Conservation (phyloP, 2,888 invertebrate genomes). For the Drosophila testacea region DNA sequence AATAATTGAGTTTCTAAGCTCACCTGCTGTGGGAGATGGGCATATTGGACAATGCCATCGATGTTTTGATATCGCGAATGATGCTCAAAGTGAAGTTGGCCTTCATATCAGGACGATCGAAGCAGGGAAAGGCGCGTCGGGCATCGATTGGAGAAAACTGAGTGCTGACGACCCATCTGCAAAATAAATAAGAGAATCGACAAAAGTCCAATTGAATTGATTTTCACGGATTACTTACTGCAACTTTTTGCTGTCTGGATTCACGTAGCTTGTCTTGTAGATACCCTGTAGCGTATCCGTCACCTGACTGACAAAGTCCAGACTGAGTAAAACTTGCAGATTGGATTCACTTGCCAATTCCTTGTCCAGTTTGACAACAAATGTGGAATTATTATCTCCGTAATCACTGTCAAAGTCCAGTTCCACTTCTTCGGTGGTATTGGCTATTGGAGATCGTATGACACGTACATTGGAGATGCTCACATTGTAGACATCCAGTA, state of each 20-base stretch:
- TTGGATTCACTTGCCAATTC: constrained; percentile 58
- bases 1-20: constrained; percentile 24
- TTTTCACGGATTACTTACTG: constrained; percentile 82
- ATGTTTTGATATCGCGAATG: constrained; percentile 86
- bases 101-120: constrained; percentile 94
- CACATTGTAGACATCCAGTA: constrained; percentile 84
- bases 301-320: constrained; percentile 86
- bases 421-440: constrained; percentile 72
- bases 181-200: neutral
- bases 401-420: constrained; percentile 83
- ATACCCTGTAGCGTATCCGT: constrained; percentile 87
- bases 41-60: constrained; percentile 88
- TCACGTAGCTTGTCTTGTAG: constrained; percentile 86
- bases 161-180: constrained; percentile 91
- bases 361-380: constrained; percentile 77
- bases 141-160: constrained; percentile 93
- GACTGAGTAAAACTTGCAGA: constrained; percentile 85
- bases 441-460: constrained; percentile 59
- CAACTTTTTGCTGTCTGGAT: constrained; percentile 81
- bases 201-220: neutral
- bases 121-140: constrained; percentile 93
- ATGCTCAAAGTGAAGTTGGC: constrained; percentile 91
- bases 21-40: constrained; percentile 84
- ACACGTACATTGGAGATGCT: constrained; percentile 83
- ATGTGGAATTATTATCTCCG: constrained; percentile 82